Evolutionary conservation across 2,797 vertebrate species (phyloP).

Genomic region (Neosalanx taihuensis): DNA sequence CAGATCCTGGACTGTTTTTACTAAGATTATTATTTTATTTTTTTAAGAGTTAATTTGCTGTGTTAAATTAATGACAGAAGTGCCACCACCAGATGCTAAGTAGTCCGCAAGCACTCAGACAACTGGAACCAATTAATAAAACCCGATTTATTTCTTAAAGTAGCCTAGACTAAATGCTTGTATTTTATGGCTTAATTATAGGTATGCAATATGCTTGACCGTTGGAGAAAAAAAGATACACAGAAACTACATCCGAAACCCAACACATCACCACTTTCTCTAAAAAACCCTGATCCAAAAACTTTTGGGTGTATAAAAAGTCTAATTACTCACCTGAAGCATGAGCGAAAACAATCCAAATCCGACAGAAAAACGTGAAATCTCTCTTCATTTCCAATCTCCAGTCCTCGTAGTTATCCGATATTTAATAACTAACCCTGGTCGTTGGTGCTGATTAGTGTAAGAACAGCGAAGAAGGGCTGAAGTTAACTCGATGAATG

Average conservation of each 20-base stretch:
- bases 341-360: slow-evolving; percentile 76
- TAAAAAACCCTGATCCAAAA: slow-evolving; percentile 23
- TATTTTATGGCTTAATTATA: too few relatives aligned
- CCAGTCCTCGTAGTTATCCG: slow-evolving; percentile 56
- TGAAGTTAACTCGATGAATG: slow-evolving; percentile 28
- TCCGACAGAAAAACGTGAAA: slow-evolving; percentile 73
- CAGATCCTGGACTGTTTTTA: not conserved
- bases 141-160: not conserved
- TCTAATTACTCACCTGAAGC: slow-evolving; percentile 72
- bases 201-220: too few relatives aligned
- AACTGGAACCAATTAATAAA: not conserved
- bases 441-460: slow-evolving; percentile 30
- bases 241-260: not conserved
- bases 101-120: not conserved
- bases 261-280: not conserved
- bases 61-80: too few relatives aligned
- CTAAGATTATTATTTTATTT: too few relatives aligned
- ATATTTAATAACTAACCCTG: slow-evolving; percentile 31
- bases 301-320: slow-evolving; percentile 32
- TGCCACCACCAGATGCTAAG: not conserved
- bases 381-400: slow-evolving; percentile 83
- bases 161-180: too few relatives aligned
- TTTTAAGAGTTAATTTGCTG: too few relatives aligned
- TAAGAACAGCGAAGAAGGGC: slow-evolving; percentile 17
- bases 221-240: not conserved